Conservation (phyloP, 1,140 invertebrate species). For the Lethrus apterus region DNA sequence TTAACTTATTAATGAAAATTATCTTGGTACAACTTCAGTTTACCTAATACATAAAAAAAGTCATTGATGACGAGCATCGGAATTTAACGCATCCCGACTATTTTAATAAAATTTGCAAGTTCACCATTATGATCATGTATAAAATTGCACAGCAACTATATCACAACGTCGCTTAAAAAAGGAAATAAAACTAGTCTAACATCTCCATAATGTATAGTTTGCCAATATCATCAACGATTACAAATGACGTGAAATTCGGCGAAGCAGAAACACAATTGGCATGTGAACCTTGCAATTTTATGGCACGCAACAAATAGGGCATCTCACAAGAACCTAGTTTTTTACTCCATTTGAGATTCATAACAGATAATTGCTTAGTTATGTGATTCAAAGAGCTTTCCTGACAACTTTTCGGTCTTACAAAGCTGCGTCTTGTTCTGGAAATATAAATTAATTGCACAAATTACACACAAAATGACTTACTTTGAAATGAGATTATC, state of each 20-base stretch:
- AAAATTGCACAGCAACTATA: neutral
- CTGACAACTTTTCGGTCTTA: too few relatives aligned
- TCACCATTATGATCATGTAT: too few relatives aligned
- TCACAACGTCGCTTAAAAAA: neutral
- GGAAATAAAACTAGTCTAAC: neutral
- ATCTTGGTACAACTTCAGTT: too few relatives aligned
- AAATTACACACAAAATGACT: neutral
- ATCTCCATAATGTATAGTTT: conserved; percentile 17
- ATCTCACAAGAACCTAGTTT: conserved; percentile 10
- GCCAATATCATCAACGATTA: conserved; percentile 17
- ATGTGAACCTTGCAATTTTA: conserved; percentile 18
- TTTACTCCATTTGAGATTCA: conserved; percentile 1
- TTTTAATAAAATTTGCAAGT: too few relatives aligned
- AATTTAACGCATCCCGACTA: too few relatives aligned
- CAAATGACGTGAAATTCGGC: conserved; percentile 16
- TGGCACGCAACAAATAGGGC: conserved; percentile 14
- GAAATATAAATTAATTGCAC: neutral
- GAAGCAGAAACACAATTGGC: conserved; percentile 11
- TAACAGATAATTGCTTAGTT: too few relatives aligned
- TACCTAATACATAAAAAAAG: too few relatives aligned
- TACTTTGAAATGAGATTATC: neutral
- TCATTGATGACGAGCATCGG: too few relatives aligned
- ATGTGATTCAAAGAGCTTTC: too few relatives aligned
- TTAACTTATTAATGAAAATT: too few relatives aligned
- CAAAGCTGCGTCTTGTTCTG: conserved; percentile 4